Percentiles rank a stretch among this genome's conserved stretches.
These are phyloP conservation scores for Anoncus sp. DNA, from an alignment of 2,888 invertebrate species.

Conservation along the genomic window DNA sequence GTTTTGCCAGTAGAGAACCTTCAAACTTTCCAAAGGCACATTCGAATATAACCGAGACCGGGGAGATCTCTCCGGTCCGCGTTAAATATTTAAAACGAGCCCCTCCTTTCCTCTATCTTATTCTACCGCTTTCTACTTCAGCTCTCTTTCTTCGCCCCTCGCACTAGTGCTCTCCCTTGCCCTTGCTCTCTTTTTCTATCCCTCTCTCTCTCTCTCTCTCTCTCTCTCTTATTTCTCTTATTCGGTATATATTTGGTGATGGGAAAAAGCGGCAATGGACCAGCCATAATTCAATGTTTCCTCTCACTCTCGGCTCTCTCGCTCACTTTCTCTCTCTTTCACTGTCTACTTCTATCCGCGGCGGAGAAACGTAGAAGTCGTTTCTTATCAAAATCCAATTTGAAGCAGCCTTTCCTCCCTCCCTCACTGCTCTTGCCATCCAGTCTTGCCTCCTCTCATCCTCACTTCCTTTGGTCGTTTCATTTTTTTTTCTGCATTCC, in stretches of 20 bases:
- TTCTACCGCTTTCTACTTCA: slow-evolving; percentile 28
- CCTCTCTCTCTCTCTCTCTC: slow-evolving; percentile 48
- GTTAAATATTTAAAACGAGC: slow-evolving; percentile 63
- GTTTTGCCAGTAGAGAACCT: slow-evolving; percentile 37
- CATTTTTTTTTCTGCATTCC: slow-evolving; percentile 34
- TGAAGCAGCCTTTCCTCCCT: slow-evolving; percentile 56
- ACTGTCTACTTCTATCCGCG: slow-evolving; percentile 48
- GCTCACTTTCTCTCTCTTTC: slow-evolving; percentile 46
- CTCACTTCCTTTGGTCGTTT: slow-evolving; percentile 8
- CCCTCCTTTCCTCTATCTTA: slow-evolving; percentile 43
- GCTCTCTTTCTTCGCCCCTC: slow-evolving; percentile 23
- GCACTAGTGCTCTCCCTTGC: neutral
- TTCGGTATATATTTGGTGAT: slow-evolving; percentile 60
- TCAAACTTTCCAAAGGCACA: slow-evolving; percentile 58
- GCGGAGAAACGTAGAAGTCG: slow-evolving; percentile 66
- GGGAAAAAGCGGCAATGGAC: slow-evolving; percentile 61
- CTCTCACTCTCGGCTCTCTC: slow-evolving; percentile 37
- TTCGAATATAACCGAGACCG: slow-evolving; percentile 42
- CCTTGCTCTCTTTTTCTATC: slow-evolving; percentile 39
- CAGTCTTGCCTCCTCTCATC: slow-evolving; percentile 27
- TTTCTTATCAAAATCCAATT: slow-evolving; percentile 70
- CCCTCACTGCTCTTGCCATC: slow-evolving; percentile 45
- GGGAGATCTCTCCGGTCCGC: slow-evolving; percentile 33
- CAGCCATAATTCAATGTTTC: slow-evolving; percentile 59
- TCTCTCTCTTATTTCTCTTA: slow-evolving; percentile 55